A percentile compares a stretch with the other conserved stretches of the same genome.
Conservation (phyloP, 2,888 invertebrate species). For the Hipparchia sbordonii region DNA sequence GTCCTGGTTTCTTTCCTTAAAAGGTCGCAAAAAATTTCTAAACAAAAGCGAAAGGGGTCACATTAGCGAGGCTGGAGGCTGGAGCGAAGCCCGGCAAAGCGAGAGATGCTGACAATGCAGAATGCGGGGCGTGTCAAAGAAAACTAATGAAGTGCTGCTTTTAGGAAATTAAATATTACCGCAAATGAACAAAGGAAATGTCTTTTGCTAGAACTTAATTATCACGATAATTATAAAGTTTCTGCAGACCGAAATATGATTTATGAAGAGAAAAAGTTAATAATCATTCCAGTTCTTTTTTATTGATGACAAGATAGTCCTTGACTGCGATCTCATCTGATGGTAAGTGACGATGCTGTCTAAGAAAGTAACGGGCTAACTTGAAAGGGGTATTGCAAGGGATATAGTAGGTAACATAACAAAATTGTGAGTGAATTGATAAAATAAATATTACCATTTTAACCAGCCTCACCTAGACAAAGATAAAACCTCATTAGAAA, state of each 20-base stretch:
- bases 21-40: constrained; percentile 38
- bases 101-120: constrained; percentile 62
- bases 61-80: constrained; percentile 52
- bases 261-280: too few relatives aligned
- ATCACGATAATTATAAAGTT: background rate
- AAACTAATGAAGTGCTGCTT: constrained; percentile 74
- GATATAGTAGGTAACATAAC: too few relatives aligned
- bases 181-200: constrained; percentile 40
- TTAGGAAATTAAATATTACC: constrained; percentile 71
- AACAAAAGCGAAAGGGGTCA: constrained; percentile 49
- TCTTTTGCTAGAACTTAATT: background rate
- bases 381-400: too few relatives aligned
- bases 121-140: constrained; percentile 63
- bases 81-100: constrained; percentile 45
- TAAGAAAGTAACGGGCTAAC: too few relatives aligned
- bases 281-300: too few relatives aligned
- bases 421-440: too few relatives aligned
- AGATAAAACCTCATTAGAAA: too few relatives aligned
- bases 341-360: too few relatives aligned
- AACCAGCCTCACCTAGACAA: too few relatives aligned
- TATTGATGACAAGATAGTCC: too few relatives aligned
- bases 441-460: too few relatives aligned
- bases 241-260: background rate
- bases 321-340: too few relatives aligned
- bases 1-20: constrained; percentile 26